Evolutionary conservation across 2,888 invertebrate genomes (phyloP), one percentile per base, ranked within the genome.

Genomic region (Thymelicus sylvestris): DNA sequence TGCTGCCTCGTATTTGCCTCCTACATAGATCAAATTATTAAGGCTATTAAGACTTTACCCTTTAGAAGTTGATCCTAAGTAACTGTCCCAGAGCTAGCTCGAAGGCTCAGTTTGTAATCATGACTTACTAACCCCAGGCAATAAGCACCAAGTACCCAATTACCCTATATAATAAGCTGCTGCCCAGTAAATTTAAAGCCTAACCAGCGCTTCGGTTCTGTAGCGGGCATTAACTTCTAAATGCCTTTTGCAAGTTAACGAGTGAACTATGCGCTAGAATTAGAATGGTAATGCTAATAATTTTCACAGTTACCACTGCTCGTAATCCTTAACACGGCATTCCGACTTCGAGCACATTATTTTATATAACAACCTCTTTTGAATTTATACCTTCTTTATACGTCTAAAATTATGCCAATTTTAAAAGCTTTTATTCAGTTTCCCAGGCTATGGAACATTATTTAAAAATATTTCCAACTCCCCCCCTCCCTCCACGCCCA

Each of bases 171-270:
- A 52, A 19, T 52, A 52, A 15, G 19, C 15, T 57, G 10, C 6
- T 55, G 24, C 12, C 57, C 13, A 31, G 31, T 57, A 57, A 57
- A 57, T 57, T 31, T 19, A 19, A 57, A 57, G 31, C 31, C 31
- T 57, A 31, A 8, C 57, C 57, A 31, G 44, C 44, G 12, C 31
- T 31, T 24, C 24, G 7, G 31, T 31, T 52, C 50, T 50, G 31
- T 57, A 57, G 57, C 57, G 31, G 31, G 57, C 57, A 31, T 57
- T 57, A 57, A 57, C 57, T 57, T 57, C 31, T 57, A 57, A 57
- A 57, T 57, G 57, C 31, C 57, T 57, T 12, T 31, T 57, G 12
- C 57, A 57, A 59, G 59, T 39, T 39, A 59, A 59, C 59, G 59
- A 39, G 38, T 39, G 59, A 59, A 59, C 39, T 59, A 39, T 59